Evolutionary conservation across 2,113 vertebrate genomes (phyloP).

Genomic region (Fulmarus glacialis): DNA sequence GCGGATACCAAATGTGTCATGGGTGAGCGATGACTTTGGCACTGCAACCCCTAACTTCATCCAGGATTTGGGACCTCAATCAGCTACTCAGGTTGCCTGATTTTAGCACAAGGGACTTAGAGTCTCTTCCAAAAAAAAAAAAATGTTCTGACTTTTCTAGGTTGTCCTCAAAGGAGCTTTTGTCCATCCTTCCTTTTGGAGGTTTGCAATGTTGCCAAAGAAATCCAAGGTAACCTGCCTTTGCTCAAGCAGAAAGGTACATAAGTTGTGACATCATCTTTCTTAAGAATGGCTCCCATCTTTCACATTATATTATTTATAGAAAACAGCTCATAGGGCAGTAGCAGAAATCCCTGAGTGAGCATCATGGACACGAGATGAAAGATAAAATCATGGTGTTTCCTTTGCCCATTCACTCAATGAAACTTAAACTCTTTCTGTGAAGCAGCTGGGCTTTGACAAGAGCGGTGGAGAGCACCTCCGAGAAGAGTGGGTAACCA

Average conservation of each 20-base stretch:
- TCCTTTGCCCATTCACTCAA: not conserved
- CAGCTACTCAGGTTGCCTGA: not conserved
- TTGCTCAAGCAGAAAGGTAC: not conserved
- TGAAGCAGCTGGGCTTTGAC: not conserved
- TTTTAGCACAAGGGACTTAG: not conserved
- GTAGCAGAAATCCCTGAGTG: not conserved
- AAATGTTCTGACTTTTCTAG: not conserved
- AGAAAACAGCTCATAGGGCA: not conserved
- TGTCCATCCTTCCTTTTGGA: not conserved
- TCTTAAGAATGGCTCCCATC: not conserved
- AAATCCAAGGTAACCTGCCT: not conserved
- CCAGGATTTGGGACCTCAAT: not conserved
- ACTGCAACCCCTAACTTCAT: not conserved
- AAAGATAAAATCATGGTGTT: not conserved
- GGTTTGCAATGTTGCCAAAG: not conserved
- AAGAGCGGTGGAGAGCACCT: not conserved
- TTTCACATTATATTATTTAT: not conserved
- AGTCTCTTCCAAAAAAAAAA: not conserved
- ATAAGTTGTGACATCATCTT: not conserved
- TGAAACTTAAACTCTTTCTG: not conserved
- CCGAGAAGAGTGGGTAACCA: not conserved
- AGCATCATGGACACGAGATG: not conserved
- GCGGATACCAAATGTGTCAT: not conserved
- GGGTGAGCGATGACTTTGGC: not conserved
- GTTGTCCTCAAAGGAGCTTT: not conserved